Conservation (phyloP, 2,888 invertebrate species). For the Odontothrips loti region DNA sequence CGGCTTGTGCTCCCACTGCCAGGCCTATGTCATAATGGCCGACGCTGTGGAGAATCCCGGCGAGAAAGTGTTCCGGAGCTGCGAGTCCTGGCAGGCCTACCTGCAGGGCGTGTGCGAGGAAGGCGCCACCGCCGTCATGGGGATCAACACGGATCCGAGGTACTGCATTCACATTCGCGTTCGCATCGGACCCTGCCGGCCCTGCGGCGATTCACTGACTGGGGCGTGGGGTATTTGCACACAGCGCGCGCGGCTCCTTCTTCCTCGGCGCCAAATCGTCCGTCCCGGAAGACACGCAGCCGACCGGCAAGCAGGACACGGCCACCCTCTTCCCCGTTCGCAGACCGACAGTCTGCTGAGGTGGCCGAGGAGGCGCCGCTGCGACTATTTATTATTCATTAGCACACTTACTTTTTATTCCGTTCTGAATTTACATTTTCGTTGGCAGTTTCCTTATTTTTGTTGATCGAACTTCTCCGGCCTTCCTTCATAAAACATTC, state of each 20-base stretch:
- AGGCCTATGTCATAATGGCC: not conserved
- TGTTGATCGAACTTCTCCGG: no score
- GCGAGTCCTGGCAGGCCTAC: not conserved
- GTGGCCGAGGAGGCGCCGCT: no score
- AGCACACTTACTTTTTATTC: no score
- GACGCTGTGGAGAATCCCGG: not conserved
- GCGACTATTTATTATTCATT: no score
- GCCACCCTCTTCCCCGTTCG: not conserved
- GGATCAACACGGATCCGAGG: not conserved
- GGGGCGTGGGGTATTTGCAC: no score
- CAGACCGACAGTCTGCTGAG: no score
- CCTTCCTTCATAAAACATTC: no score
- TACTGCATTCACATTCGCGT: not conserved
- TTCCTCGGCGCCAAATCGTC: not conserved
- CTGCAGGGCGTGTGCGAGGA: not conserved
- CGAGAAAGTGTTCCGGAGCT: not conserved
- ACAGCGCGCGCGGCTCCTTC: not conserved
- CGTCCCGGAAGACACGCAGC: not conserved
- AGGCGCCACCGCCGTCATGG: not conserved
- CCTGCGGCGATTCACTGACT: no score
- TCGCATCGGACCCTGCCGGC: no score
- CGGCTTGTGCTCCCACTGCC: constrained; percentile 32
- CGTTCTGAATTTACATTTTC: no score
- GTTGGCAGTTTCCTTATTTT: no score
- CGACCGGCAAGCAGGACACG: not conserved